phyloP scores from a whole-genome alignment of 2,888 invertebrate species.

The Auanema freiburgensis region DNA sequence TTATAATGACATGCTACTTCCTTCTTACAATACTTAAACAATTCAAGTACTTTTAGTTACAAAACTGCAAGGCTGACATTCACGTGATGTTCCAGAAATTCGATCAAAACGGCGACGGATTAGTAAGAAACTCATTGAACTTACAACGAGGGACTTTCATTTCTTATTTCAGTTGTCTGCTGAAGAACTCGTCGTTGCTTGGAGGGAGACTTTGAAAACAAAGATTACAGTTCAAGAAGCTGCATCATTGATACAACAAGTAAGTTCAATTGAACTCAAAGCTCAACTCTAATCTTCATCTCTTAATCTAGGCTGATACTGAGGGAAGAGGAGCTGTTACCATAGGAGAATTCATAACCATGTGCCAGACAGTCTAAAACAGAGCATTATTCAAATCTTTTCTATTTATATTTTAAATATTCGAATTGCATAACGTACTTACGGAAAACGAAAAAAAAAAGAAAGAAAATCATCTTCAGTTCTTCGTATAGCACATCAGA shows the following conservation, averaged over 20 bases:
- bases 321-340: constrained; percentile 40
- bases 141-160: not conserved
- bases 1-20: not conserved
- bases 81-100: constrained; percentile 43
- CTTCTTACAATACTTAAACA: not conserved
- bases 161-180: constrained; percentile 40
- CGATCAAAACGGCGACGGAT: constrained; percentile 40
- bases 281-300: not conserved
- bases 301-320: constrained; percentile 27
- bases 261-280: not conserved
- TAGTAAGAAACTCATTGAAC: constrained; percentile 22
- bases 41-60: constrained; percentile 26
- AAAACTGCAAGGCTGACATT: constrained; percentile 45
- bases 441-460: too few relatives aligned
- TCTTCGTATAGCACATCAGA: too few relatives aligned
- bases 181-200: constrained; percentile 49
- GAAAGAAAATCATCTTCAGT: not conserved
- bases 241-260: constrained; percentile 38
- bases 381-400: constrained; percentile 1
- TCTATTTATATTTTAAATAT: not conserved
- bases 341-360: constrained; percentile 49
- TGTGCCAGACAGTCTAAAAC: constrained; percentile 47
- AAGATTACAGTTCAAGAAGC: constrained; percentile 46
- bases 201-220: constrained; percentile 49
- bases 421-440: too few relatives aligned